Base-by-base conservation (phyloP, 1,140 invertebrate genomes). In the Drosophila ambigua region DNA sequence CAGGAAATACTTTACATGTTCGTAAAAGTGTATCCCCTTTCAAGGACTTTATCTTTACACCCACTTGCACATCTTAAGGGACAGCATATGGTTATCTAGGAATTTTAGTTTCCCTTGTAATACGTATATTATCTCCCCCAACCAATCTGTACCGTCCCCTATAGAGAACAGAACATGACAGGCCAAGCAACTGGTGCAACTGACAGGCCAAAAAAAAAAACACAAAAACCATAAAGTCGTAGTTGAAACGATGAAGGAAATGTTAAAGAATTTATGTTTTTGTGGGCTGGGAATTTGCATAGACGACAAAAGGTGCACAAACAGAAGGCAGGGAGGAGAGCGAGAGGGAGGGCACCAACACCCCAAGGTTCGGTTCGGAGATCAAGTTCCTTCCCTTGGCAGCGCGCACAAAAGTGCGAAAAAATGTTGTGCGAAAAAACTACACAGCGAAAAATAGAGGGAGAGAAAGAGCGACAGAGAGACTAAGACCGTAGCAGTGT, bases 341-440 rank as follows among this genome's bases (percentile, higher is more conserved):
- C 2, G 8, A 5, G 35, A 13, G 9, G 35, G 11, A 4, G 23
- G 23, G 11, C 35, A 39, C 35, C 35, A 20, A 20, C 20, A 39
- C 35, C 35, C 35, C 11, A 39, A 39, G 35, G 35, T 11, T 35
- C 9, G 31, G 35, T 39, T 39, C 35, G 35, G 35, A 39, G 66
- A 43, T 69, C 66, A 69, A 71, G 65, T 71, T 69, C 45, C 67
- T 58, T 13, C 65, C 66, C 31, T 53, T 61, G 28, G 51, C 51
- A 35, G 15, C 28, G 8, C 44, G 15, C 35, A 39, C 44, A 31
- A 48, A 69, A 69, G 66, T 69, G 66, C 66, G 64, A 69, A 69
- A 69, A 69, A 68, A 66, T 66, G 62, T 20, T 20, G 66, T 69
- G 66, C 66, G 64, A 69, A 69, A 69, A 69, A 68, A 66, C 54